Conservation (phyloP, 2,113 vertebrate species). For the Nothocercus julius region DNA sequence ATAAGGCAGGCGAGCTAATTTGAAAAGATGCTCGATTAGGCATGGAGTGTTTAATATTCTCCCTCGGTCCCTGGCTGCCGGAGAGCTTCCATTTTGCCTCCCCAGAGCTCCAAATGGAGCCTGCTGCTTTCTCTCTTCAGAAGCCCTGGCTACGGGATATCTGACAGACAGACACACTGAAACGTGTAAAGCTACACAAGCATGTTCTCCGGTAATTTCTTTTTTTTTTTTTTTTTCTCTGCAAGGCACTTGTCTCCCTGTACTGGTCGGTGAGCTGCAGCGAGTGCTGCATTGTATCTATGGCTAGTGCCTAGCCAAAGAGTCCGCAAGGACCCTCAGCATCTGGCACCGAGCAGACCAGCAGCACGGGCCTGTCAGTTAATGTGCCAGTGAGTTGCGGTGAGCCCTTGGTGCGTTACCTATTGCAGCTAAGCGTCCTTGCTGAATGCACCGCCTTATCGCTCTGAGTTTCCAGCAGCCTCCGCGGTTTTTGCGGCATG, state of each 20-base stretch:
- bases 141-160: not conserved
- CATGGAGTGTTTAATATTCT: slow-evolving; percentile 64
- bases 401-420: not conserved
- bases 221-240: not conserved
- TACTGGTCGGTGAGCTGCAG: not conserved
- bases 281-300: rapidly evolving
- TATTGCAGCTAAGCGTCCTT: not conserved
- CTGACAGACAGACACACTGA: not conserved
- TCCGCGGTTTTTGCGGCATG: not conserved
- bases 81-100: slow-evolving; percentile 49
- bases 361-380: not conserved
- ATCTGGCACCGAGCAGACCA: not conserved
- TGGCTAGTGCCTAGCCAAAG: not conserved
- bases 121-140: not conserved
- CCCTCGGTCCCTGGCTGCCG: not conserved
- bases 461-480: not conserved
- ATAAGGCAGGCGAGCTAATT: slow-evolving; percentile 63
- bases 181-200: not conserved
- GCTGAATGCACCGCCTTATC: slow-evolving; percentile 9
- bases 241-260: not conserved
- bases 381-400: not conserved
- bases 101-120: slow-evolving; percentile 4
- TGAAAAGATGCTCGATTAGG: slow-evolving; percentile 66
- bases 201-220: not conserved
- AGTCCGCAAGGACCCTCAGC: rapidly evolving